Conservation (phyloP, 2,888 invertebrate genomes). For the Calliopum simillimum region DNA sequence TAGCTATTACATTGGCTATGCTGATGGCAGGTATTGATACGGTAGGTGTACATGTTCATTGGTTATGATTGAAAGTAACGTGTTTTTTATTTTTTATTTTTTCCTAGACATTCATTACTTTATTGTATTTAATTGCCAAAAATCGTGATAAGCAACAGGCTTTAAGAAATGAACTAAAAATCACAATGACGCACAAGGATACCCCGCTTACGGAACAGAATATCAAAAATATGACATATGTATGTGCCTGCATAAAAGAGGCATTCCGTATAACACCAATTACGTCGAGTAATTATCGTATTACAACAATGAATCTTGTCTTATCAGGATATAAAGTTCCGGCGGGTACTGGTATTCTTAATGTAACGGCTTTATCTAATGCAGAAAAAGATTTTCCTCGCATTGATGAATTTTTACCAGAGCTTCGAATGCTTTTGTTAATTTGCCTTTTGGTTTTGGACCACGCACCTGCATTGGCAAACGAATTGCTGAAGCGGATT, state of each 20-base stretch:
- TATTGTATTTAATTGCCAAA: constrained; percentile 69
- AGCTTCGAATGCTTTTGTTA: constrained; percentile 66
- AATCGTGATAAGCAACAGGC: constrained; percentile 75
- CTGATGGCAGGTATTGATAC: constrained; percentile 84
- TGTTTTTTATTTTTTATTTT: constrained; percentile 45
- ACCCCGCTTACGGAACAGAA: constrained; percentile 66
- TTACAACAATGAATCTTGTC: constrained; percentile 71
- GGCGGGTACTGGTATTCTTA: constrained; percentile 76
- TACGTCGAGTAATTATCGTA: constrained; percentile 72
- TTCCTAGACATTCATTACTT: constrained; percentile 53
- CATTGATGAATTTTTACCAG: constrained; percentile 76
- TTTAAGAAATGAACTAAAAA: constrained; percentile 72
- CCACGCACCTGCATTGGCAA: constrained; percentile 78
- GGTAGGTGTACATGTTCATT: too few species aligned
- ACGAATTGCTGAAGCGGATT: constrained; percentile 80
- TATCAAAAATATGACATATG: constrained; percentile 71
- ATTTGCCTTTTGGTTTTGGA: constrained; percentile 78
- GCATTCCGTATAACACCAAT: constrained; percentile 74
- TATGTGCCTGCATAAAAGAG: constrained; percentile 82
- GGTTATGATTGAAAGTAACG: too few species aligned
- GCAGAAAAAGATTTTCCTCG: constrained; percentile 74
- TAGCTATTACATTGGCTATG: constrained; percentile 77
- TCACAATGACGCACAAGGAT: constrained; percentile 62
- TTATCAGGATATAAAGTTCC: constrained; percentile 76
- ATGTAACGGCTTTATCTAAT: constrained; percentile 73